Percentiles rank a stretch among this genome's conserved stretches.
phyloP scores from a whole-genome alignment of 2,113 vertebrate genomes.

The Lepidothrix coronata region DNA sequence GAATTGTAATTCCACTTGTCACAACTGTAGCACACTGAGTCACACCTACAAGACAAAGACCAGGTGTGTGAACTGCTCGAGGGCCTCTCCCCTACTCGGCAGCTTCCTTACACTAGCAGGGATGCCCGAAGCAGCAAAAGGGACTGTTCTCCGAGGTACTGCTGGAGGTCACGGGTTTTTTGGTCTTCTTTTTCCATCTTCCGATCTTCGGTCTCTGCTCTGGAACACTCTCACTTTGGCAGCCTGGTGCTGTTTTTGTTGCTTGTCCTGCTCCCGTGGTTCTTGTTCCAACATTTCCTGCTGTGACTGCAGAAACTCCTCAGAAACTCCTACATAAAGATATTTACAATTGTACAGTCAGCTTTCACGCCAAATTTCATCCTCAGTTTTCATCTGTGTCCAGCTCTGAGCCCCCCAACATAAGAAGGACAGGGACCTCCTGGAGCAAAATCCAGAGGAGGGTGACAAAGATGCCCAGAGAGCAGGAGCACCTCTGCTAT shows the following conservation, averaged over 20 bases:
- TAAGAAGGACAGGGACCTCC: neutral
- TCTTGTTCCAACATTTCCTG: neutral
- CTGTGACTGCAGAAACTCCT: neutral
- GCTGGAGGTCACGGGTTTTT: neutral
- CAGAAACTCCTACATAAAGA: conserved; percentile 14
- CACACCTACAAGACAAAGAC: neutral
- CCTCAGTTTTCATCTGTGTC: neutral
- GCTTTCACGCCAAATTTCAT: neutral
- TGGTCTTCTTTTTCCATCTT: conserved; percentile 19
- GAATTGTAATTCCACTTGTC: neutral
- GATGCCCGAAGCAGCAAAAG: conserved; percentile 40
- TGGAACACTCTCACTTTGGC: neutral
- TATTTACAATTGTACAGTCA: neutral
- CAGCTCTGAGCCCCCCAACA: neutral
- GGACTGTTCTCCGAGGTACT: conserved; percentile 52
- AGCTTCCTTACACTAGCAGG: neutral
- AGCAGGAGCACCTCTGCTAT: neutral
- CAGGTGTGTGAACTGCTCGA: neutral
- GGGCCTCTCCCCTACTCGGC: neutral
- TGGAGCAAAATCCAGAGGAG: neutral
- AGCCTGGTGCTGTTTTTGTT: neutral
- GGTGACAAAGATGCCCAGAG: neutral
- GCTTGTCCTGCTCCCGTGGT: neutral
- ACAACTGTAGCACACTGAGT: neutral
- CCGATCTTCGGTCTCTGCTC: neutral